phyloP scores from a whole-genome alignment of 2,113 vertebrate species.

The Notiomystis cincta region DNA sequence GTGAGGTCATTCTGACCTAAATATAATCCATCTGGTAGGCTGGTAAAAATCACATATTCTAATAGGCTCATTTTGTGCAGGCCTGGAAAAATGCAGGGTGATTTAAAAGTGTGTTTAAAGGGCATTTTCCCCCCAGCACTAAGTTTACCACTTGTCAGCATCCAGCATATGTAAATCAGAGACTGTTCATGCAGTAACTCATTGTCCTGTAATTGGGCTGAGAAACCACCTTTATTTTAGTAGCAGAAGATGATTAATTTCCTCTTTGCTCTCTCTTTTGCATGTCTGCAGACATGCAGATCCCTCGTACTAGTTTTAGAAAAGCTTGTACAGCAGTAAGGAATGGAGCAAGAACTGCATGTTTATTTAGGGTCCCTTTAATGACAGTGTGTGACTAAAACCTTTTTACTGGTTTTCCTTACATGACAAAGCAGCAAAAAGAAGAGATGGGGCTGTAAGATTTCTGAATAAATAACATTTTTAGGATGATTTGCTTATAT shows the following conservation, averaged over 20 bases:
- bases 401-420: neutral
- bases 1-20: neutral
- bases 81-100: neutral
- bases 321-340: neutral
- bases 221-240: neutral
- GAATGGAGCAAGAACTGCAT: neutral
- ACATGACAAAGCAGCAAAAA: neutral
- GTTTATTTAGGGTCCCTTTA: neutral
- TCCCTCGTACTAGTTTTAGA: neutral
- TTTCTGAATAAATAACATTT: neutral
- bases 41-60: neutral
- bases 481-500: neutral
- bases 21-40: neutral
- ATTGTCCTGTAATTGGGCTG: neutral
- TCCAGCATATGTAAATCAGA: neutral
- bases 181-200: neutral
- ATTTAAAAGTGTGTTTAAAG: neutral
- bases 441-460: neutral
- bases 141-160: neutral
- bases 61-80: neutral
- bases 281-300: neutral
- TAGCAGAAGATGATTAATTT: neutral
- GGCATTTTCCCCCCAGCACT: neutral
- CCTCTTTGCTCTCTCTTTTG: neutral
- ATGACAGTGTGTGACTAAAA: neutral